phyloP scores from a whole-genome alignment of 2,797 vertebrate genomes.

The Podarcis lilfordi region DNA sequence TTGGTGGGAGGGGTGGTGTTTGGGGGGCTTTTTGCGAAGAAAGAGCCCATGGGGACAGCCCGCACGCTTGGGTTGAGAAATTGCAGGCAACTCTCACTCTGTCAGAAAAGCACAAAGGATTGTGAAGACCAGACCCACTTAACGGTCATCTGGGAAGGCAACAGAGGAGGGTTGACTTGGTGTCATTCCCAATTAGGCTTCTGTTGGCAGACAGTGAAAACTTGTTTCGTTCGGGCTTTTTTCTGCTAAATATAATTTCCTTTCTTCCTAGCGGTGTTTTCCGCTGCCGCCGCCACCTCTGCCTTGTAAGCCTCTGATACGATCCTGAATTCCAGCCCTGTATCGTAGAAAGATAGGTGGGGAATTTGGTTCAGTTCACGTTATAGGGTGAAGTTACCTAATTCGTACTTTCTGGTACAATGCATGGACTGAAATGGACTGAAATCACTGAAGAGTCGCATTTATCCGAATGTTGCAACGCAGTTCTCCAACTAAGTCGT shows the following conservation, averaged over 20 bases:
- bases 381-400: no score
- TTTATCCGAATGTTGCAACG: no score
- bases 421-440: no score
- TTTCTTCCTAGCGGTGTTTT: background rate
- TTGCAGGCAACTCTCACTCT: background rate
- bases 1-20: no score
- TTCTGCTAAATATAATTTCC: background rate
- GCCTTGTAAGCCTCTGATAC: background rate
- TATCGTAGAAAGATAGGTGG: background rate
- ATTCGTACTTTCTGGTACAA: no score
- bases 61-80: slow-evolving; percentile 20
- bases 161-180: slow-evolving; percentile 55
- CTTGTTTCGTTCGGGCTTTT: slow-evolving; percentile 32
- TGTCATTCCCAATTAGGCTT: slow-evolving; percentile 63
- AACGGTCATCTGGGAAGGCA: slow-evolving; percentile 50
- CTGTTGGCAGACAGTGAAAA: slow-evolving; percentile 47
- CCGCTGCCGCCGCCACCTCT: background rate
- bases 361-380: no score
- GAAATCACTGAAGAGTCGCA: no score
- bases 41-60: background rate
- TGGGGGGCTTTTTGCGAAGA: background rate
- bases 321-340: background rate
- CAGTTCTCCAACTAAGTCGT: no score
- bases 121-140: slow-evolving; percentile 8
- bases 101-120: slow-evolving; percentile 24